Base-by-base conservation (phyloP, 2,888 invertebrate species). In the Drosophila buzzatii region DNA sequence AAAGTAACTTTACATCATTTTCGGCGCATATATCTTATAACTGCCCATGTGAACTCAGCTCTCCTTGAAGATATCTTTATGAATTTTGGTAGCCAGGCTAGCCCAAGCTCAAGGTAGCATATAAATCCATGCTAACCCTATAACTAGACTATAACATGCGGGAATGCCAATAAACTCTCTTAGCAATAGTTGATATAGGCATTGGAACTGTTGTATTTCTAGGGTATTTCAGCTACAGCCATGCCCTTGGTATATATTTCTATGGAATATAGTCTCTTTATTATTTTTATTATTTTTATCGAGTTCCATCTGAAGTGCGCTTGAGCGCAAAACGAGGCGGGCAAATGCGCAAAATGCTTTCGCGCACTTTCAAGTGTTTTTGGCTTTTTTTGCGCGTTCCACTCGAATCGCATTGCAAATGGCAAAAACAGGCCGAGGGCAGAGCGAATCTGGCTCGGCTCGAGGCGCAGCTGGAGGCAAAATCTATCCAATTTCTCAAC, bases 331-430 rank as follows among this genome's bases (percentile, higher is more conserved):
- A 83, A 69, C 83, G 89, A 76, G 82, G 87, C 87, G 70, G 87
- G 73, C 73, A 85, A 85, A 85, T 87, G 84, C 76, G 83, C 83
- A 84, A 84, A 82, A 85, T 73, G 63, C 76, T 77, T 82, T 80
- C 80, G 69, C 72, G 64, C 62, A 82, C 77, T 76, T 39, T 66
- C 39, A 42, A 71, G 72, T 71, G 51, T 44, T 18, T 37, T 27
- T 23, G 23, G 51, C 23, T 23, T 53, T 73, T 70, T 61, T 31
- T 10, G 27, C 65, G 76, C 61, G 57, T 57, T 59, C 62, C 79
- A 76, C 75, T 76, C 67, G 74, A 76, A 18, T 37, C 42, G 42
- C 47, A 67, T 62, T 73, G 53, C 39, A 77, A 74, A 71, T 58
- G 63, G 71, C 59, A 41, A 37, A 33, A 27, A 39, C 53, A n/a